Evolutionary conservation across 2,888 invertebrate species (phyloP), one percentile per base, ranked within the genome.

Genomic region (Alloplasta piceator): DNA sequence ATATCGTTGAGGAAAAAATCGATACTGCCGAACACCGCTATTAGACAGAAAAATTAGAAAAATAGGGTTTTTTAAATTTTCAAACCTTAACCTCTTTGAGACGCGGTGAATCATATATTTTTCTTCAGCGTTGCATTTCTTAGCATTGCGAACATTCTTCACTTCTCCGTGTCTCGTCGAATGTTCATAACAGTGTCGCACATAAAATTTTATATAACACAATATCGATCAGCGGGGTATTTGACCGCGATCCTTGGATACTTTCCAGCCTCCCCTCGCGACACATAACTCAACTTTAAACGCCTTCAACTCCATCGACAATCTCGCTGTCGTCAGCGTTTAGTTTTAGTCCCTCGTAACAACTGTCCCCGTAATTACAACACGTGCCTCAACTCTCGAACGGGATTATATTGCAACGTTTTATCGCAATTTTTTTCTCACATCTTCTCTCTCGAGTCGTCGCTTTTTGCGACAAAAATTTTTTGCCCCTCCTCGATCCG

Each of bases 81-180:
- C n/a, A n/a, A n/a, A n/a, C n/a, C n/a, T n/a, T n/a, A n/a, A n/a
- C n/a, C n/a, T n/a, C n/a, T n/a, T n/a, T n/a, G n/a, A n/a, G n/a
- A n/a, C n/a, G n/a, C n/a, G n/a, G n/a, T n/a, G n/a, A n/a, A n/a
- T n/a, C n/a, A 26, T 26, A 3, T 26, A 26, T 26, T 26, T 26
- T 26, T 26, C 3, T 26, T 26, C 26, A 26, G 26, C 84, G 84
- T 86, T 87, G 87, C 84, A 85, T 88, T 86, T 86, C 84, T 88
- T 87, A 88, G 87, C 86, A 80, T 80, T 70, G 70, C 38, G 58
- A 52, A 64, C 50, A 75, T 75, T 75, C 75, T 64, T 75, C 46
- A 80, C 48, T 16, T 86, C 80, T 77, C 39, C 14, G 60, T 39
- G 41, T 38, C 56, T 14, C 50, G 39, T 41, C 41, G 26, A 6